A percentile compares a stretch with the other conserved stretches of the same genome.
Evolutionary conservation across 2,888 invertebrate genomes (phyloP).

Genomic region (Meteorus cinctellus): DNA sequence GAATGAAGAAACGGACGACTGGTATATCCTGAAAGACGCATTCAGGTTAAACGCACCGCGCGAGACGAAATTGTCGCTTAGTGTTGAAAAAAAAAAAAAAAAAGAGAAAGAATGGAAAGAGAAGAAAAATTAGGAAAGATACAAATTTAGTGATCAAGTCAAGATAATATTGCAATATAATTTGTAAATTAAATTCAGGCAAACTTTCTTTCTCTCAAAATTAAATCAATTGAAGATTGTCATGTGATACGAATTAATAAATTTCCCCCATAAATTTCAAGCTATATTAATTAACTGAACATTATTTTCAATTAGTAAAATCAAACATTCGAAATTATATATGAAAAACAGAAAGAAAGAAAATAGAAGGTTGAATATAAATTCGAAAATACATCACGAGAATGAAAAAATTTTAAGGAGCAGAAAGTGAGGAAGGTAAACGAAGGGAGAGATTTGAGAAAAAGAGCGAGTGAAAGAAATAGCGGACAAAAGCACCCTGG

Average conservation of each 20-base stretch:
- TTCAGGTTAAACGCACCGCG: conserved; percentile 70
- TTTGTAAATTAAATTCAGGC: not conserved
- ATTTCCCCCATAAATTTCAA: too few relatives aligned
- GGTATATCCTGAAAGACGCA: conserved; percentile 70
- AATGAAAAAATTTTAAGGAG: conserved; percentile 26
- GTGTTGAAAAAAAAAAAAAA: conserved; percentile 33
- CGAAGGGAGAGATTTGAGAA: conserved; percentile 43
- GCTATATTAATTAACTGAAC: too few relatives aligned
- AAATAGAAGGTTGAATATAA: too few relatives aligned
- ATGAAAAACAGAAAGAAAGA: too few relatives aligned
- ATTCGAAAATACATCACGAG: not conserved
- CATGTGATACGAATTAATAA: too few relatives aligned
- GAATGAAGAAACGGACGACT: conserved; percentile 59
- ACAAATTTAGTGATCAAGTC: not conserved
- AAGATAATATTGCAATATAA: not conserved
- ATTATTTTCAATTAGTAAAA: too few relatives aligned
- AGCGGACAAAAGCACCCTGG: conserved; percentile 49
- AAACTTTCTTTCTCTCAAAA: not conserved
- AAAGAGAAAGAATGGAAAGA: not conserved
- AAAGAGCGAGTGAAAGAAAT: conserved; percentile 52
- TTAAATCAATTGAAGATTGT: not conserved
- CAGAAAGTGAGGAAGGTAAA: conserved; percentile 36
- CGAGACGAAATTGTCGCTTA: conserved; percentile 63
- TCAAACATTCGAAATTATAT: too few relatives aligned
- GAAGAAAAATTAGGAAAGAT: conserved; percentile 28